Base-by-base conservation (phyloP, 2,888 invertebrate genomes). In the Chironomus riparius region DNA sequence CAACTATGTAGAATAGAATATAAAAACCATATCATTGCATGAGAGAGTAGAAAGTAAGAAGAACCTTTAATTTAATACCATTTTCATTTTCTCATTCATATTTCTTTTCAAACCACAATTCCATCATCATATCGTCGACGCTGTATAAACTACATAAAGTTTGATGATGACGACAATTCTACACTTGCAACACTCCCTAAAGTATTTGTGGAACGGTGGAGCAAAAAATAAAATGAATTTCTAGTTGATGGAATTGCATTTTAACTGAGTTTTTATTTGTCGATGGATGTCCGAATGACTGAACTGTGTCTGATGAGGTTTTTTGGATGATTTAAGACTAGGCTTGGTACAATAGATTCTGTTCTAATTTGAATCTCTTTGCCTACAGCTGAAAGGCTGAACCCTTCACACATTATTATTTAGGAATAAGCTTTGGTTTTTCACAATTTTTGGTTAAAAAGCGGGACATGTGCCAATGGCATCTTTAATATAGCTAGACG, bases 31-130 rank as follows among this genome's bases (percentile, higher is more conserved):
- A 28, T 68, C 24, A 28, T 28, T 68, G 68, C 24, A 56, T 6
- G 7, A 12, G 21, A 21, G 22, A n/a, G n/a, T 2, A 68, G 28
- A 28, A 28, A 28, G 38, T 38, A 38, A 38, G 38, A 38, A 38
- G 24, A 71, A 71, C 71, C 71, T 71, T 71, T 71, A 71, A 71
- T 71, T 71, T 71, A 50, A 50, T 48, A 70, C 22, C 50, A 22
- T 21, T 70, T 24, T 50, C 10, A 38, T 38, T 70, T 21, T 50
- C 22, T 50, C 48, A 56, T 56, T 56, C 65, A 21, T 65, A 12
- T 62, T 12, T 22, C 62, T 12, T n/a, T 22, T 65, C 65, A 38
- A 38, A 38, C 38, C 38, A 38, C 38, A 38, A 38, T 38, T 38
- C 38, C 38, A 38, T 38, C 38, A 38, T 38, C 38, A 38, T 38